A percentile compares a stretch with the other conserved stretches of the same genome.
Evolutionary conservation across 2,113 vertebrate genomes (phyloP).

Genomic region (Percina caprodes): DNA sequence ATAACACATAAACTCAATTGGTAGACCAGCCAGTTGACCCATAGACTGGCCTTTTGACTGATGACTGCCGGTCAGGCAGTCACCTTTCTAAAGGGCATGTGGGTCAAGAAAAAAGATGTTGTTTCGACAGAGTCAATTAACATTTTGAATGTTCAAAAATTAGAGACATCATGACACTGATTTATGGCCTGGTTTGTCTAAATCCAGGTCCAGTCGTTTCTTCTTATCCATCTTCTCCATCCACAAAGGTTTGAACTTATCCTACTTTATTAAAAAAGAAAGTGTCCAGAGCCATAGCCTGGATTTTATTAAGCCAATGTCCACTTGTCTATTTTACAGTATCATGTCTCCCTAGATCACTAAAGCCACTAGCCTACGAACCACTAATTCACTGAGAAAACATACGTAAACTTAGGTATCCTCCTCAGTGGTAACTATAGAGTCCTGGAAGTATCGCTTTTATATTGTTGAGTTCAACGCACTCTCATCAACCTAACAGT

Average conservation of each 20-base stretch:
- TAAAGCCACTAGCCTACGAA: background rate
- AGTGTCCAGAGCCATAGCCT: background rate
- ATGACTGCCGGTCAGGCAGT: background rate
- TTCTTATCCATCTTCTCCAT: background rate
- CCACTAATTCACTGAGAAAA: background rate
- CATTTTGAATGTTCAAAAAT: background rate
- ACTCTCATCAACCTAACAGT: background rate
- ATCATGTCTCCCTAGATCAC: too few relatives aligned
- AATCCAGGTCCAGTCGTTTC: background rate
- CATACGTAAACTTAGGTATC: too few relatives aligned
- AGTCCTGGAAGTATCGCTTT: background rate
- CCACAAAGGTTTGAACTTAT: background rate
- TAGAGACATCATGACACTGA: background rate
- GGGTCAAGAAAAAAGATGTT: background rate
- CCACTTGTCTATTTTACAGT: background rate
- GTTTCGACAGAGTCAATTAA: background rate
- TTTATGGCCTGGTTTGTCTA: background rate
- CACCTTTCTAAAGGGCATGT: background rate
- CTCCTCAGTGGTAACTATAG: background rate
- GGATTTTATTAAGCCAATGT: background rate
- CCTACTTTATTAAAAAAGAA: background rate
- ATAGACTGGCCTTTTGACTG: background rate
- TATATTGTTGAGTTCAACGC: background rate
- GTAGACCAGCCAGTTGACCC: background rate
- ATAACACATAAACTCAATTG: background rate